Evolutionary conservation across 2,888 invertebrate species (phyloP).

Genomic region (Allacma fusca): DNA sequence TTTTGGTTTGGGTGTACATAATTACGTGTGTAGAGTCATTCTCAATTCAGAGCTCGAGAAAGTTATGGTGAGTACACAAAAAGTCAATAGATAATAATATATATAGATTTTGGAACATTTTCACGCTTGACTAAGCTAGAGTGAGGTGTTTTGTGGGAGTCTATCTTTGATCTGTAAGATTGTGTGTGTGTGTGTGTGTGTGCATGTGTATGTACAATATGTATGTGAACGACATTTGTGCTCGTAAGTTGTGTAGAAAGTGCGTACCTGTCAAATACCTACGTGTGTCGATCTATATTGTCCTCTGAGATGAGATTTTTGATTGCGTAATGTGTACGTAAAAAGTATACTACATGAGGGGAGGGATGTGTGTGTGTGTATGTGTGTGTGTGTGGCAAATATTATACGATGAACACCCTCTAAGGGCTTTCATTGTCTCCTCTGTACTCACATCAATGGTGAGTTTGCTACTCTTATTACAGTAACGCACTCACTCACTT

Average conservation of each 20-base stretch:
- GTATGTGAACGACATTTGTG: slow-evolving; percentile 17
- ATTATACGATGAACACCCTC: not conserved
- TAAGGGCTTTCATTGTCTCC: not conserved
- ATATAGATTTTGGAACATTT: slow-evolving; percentile 31
- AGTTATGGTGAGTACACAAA: not conserved
- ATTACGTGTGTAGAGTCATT: not conserved
- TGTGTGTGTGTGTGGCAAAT: not conserved
- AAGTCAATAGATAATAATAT: not conserved
- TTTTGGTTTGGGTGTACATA: not conserved
- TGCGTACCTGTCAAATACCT: slow-evolving; percentile 33
- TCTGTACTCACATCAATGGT: not conserved
- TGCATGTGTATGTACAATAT: too few species aligned
- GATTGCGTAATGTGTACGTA: slow-evolving; percentile 13
- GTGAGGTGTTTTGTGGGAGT: not conserved
- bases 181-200: slow-evolving; percentile 7
- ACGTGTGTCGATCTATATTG: slow-evolving; percentile 33
- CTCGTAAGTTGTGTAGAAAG: slow-evolving; percentile 26
- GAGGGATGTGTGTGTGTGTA: not conserved
- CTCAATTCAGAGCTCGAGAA: not conserved
- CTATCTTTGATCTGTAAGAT: slow-evolving; percentile 10
- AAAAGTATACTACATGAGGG: not conserved
- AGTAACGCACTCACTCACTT: not conserved
- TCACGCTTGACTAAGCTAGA: slow-evolving; percentile 23
- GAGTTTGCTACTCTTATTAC: not conserved
- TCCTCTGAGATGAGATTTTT: slow-evolving; percentile 13